Evolutionary conservation across 2,797 vertebrate species (phyloP), one percentile per base, ranked within the genome.

Genomic region (Sparidentex hasta): DNA sequence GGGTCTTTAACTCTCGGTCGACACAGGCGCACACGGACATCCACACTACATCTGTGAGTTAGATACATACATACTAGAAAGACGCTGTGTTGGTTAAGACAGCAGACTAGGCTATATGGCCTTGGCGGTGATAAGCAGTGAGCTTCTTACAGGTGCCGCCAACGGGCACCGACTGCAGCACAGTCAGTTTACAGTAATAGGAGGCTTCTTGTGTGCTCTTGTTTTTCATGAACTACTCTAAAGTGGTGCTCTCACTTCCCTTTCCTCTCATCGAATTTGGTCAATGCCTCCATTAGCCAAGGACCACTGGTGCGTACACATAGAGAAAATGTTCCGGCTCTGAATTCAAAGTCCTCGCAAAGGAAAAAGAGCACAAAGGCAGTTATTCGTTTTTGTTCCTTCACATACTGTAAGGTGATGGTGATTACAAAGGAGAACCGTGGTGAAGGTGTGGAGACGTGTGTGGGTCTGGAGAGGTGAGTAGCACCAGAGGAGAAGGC

Each of bases 91-190:
- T 86, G 84, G 76, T 90, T 85, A 71, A 91, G 76, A 92, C 88
- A 90, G 90, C 90, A 87, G 80, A 87, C 80, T 85, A 88, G 89
- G 86, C 88, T 92, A 77, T 74, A 76, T 74, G 81, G 90, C 87
- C 84, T 87, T 89, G 92, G 88, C 80, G 87, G 89, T 89, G 89
- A 84, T 83, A 59, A 92, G 88, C 85, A 86, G 87, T 87, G 91
- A 90, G 86, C 76, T 90, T 85, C 82, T 71, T 81, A 80, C 44
- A 77, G 74, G 82, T 85, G 80, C 82, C 76, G 21, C 52, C 75
- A 81, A 71, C 33, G 68, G 76, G 76, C 87, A 85, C 83, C 43
- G 16, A 75, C 85, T 87, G 76, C 75, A 76, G 70, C 78, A 80
- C 78, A 62, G 85, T 87, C 65, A 59, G 47, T 62, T 74, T 61